A percentile compares a stretch with the other conserved stretches of the same genome.
phyloP scores from a whole-genome alignment of 2,797 vertebrate species.

The Phrynocephalus forsythii region DNA sequence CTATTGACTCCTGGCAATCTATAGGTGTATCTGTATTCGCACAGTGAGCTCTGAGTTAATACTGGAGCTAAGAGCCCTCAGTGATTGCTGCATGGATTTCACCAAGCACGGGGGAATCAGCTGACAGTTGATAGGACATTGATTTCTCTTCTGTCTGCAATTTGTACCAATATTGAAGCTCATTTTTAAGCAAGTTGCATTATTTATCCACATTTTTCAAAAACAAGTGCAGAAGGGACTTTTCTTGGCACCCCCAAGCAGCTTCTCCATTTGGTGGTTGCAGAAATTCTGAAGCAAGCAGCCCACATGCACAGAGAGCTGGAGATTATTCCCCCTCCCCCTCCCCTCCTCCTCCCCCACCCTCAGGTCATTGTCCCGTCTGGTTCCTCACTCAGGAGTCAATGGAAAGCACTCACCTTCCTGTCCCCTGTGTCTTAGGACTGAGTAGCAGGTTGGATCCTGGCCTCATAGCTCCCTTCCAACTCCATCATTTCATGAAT shows the following conservation, averaged over 20 bases:
- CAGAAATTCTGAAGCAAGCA: no score
- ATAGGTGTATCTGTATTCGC: conserved; percentile 83
- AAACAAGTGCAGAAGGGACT: conserved; percentile 64
- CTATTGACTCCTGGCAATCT: conserved; percentile 85
- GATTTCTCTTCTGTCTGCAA: conserved; percentile 82
- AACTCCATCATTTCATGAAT: not conserved
- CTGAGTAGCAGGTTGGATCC: no score
- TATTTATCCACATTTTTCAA: conserved; percentile 81
- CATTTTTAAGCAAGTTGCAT: conserved; percentile 79
- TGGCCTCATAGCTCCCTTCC: no score
- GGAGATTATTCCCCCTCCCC: no score
- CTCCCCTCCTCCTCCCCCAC: no score
- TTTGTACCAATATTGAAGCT: conserved; percentile 83
- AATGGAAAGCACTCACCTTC: no score
- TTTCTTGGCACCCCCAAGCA: conserved; percentile 48
- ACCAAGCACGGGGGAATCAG: conserved; percentile 87
- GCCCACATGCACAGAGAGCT: no score
- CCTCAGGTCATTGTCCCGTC: no score
- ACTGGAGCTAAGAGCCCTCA: conserved; percentile 84
- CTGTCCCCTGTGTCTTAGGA: no score
- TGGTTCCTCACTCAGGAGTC: no score
- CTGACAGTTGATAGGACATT: conserved; percentile 82
- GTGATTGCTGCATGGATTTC: conserved; percentile 87
- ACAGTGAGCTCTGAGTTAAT: conserved; percentile 85
- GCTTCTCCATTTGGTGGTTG: conserved; percentile 49